Evolutionary conservation across 2,113 vertebrate species (phyloP), one percentile per base, ranked within the genome.

Genomic region (Ibidorhyncha struthersii): DNA sequence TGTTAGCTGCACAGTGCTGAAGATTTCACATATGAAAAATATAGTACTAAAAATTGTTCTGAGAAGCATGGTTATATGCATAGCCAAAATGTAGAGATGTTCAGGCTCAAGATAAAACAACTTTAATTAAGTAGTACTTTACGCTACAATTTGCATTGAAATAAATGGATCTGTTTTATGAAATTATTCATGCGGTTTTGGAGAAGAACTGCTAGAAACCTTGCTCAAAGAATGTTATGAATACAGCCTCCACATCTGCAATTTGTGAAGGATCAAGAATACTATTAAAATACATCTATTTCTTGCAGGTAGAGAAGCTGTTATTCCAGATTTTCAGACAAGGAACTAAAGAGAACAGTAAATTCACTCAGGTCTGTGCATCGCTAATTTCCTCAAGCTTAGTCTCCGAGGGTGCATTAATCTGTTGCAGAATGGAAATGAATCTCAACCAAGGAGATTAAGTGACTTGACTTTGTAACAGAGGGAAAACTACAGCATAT

Each of bases 391-490:
- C 26, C 52, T 86, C 38, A 86, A 74, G 22, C 36, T 89, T 52
- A 59, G 63, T 52, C 55, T 92, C 92, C 58, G 53, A 52, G 38
- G 55, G 11, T 72, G 9, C 47, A 91, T 93, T 91, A 95, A 95
- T 96, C 55, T 94, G 16, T 65, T 69, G 34, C 36, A 89, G 47
- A 82, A 71, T 43, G 59, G 36, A 59, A 65, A 14, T 61, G 56
- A 89, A 92, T 84, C 83, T 92, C 77, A 92, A 29, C 40, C 26
- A 76, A 76, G 27, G 40, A 91, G 61, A 91, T 84, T 69, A 95
- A 95, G 27, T 25, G 43, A 69, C 47, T 81, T 89, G 61, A 82
- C 78, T 93, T 86, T 85, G 26, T 53, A 86, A 50, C 16, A 72
- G 36, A 74, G 22, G 36, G 18, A 84, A 53, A 82, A 72, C 27